Conservation (phyloP, 2,888 invertebrate genomes). For the Epsilonema sp. region DNA sequence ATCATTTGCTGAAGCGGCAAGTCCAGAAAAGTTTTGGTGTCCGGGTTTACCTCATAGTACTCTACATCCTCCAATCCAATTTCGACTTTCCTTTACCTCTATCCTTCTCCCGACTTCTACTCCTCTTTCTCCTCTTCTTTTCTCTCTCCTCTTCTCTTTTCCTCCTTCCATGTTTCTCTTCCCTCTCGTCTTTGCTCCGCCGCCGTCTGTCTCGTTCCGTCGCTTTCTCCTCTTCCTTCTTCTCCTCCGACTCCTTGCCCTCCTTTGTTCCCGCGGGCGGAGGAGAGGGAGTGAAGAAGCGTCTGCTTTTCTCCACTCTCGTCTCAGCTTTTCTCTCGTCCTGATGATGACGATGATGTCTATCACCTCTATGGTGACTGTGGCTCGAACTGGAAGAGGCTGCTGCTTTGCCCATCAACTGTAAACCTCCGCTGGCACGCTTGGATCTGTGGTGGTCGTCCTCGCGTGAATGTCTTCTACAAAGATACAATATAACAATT, state of each 20-base stretch:
- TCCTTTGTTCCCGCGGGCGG: background rate
- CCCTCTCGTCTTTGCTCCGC: background rate
- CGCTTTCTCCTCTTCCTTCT: background rate
- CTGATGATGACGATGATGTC: background rate
- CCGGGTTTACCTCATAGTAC: no score
- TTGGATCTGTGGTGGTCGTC: no score
- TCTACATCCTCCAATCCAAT: no score
- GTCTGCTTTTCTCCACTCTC: background rate
- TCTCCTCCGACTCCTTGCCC: background rate
- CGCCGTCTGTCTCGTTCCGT: background rate
- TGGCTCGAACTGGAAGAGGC: no score
- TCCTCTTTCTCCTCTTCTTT: constrained; percentile 8
- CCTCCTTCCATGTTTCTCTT: constrained; percentile 1
- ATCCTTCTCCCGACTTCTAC: no score
- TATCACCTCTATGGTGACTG: background rate
- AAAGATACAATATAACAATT: no score
- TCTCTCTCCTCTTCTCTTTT: background rate
- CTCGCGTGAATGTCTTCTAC: no score
- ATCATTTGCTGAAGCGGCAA: no score
- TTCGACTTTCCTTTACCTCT: no score
- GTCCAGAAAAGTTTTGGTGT: no score
- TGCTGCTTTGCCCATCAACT: no score
- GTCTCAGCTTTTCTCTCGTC: background rate
- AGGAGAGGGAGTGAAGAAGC: constrained; percentile 6
- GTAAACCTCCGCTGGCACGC: no score